Conservation (phyloP, 2,888 invertebrate species). For the Gonocerus acuteangulatus region DNA sequence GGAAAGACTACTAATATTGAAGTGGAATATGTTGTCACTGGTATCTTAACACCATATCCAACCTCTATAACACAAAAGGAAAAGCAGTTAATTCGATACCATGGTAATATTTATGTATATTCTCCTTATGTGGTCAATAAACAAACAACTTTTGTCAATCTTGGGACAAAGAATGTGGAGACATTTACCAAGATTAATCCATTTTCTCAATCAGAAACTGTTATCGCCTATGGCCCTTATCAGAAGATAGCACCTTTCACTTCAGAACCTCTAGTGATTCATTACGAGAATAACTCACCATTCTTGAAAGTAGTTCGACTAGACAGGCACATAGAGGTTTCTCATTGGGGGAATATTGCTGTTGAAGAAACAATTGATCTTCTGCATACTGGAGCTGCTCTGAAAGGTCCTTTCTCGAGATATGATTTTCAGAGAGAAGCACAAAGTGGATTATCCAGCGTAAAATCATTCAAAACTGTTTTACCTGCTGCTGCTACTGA, state of each 20-base stretch:
- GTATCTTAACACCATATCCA: conserved; percentile 75
- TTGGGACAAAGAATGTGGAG: conserved; percentile 73
- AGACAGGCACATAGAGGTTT: conserved; percentile 85
- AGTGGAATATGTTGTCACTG: conserved; percentile 67
- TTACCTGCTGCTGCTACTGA: conserved; percentile 79
- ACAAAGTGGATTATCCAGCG: conserved; percentile 77
- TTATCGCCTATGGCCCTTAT: conserved; percentile 85
- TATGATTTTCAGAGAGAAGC: conserved; percentile 95
- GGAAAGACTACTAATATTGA: conserved; percentile 44
- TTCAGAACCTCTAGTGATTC: conserved; percentile 62
- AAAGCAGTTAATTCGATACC: conserved; percentile 83
- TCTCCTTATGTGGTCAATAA: conserved; percentile 71
- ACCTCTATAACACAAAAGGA: conserved; percentile 84
- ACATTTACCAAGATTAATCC: conserved; percentile 76
- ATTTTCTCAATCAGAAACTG: conserved; percentile 64
- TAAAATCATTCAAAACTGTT: conserved; percentile 74
- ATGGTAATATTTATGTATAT: conserved; percentile 74
- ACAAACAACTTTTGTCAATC: conserved; percentile 71
- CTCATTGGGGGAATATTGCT: conserved; percentile 99
- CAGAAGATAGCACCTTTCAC: conserved; percentile 58
- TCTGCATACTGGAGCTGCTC: conserved; percentile 81
- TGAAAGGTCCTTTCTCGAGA: conserved; percentile 92
- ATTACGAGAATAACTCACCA: conserved; percentile 93
- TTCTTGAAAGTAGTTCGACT: conserved; percentile 87
- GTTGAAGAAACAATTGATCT: conserved; percentile 91